Conservation (phyloP, 2,797 vertebrate species). For the Morelia viridis region DNA sequence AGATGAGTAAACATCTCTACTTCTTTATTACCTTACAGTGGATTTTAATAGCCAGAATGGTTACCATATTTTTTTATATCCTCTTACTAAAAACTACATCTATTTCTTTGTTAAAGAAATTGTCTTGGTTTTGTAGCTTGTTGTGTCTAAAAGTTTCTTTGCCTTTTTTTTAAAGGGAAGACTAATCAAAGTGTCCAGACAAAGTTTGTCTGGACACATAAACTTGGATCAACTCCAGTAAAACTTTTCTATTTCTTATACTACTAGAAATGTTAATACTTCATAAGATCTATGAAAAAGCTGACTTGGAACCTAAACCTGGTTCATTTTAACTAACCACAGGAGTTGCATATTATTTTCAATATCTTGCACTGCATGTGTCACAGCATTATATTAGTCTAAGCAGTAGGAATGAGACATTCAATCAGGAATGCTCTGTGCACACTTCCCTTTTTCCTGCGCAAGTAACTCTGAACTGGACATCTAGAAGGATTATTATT, state of each 20-base stretch:
- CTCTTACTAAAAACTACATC: background rate
- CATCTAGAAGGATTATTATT: background rate
- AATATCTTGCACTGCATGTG: background rate
- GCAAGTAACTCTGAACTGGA: background rate
- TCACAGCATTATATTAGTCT: background rate
- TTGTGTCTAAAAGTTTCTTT: background rate
- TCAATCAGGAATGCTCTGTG: background rate
- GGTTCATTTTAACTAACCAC: background rate
- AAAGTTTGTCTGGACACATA: background rate
- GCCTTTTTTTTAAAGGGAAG: background rate
- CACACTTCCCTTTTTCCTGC: background rate
- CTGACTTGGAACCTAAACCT: background rate
- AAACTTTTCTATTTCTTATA: background rate
- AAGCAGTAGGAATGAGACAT: background rate
- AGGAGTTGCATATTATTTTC: background rate
- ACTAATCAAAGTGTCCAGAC: background rate
- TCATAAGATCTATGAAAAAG: background rate
- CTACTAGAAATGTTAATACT: background rate
- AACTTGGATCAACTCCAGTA: background rate
- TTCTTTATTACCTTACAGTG: background rate
- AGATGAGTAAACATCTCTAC: background rate
- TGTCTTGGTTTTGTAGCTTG: background rate
- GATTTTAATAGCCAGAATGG: background rate
- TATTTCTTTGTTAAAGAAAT: background rate
- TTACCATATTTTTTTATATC: background rate